Base-by-base conservation (phyloP, 2,888 invertebrate genomes). In the Aspidiotus rigidus region DNA sequence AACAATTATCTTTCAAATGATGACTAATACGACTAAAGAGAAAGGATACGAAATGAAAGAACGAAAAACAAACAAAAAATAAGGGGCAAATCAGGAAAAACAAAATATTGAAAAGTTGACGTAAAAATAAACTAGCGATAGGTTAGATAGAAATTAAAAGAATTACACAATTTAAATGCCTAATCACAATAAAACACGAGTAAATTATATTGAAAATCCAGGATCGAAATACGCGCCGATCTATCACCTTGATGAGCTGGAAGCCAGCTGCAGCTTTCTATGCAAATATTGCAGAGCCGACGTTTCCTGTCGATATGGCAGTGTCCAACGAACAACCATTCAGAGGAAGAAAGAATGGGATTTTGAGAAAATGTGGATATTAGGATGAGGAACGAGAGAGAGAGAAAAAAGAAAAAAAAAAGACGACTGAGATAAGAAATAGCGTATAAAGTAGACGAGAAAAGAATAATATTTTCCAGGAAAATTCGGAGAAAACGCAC, bases 221-320 rank as follows among this genome's bases (percentile, higher is more conserved):
- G 28, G 28, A 28, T 39, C 66, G 56, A 41, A 59, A 42, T 55
- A 42, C 49, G 69, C 69, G 62, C 61, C 69, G 69, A 69, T 49
- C 61, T 44, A 69, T 69, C 69, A 69, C 61, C 41, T 62, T 64
- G 56, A 56, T 59, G 57, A 70, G 64, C 71, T 69, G 72, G 66
- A 66, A 66, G 66, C 60, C 66, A 66, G 59, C 66, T 28, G 57
- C 42, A 42, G 40, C 42, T 55, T 57, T 57, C 56, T 49, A 16
- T 41, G 59, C 42, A 42, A 11, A 39, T 39, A 64, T 16, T 40
- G 42, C 64, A 54, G 56, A 56, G 17, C 40, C 56, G 56, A 57
- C 42, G 64, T 64, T 57, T 16, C 11, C 41, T 44, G 57, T 28
- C 64, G 57, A 56, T 16, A 15, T 15, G 39, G 57, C 42, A 57